Conservation (phyloP, 2,888 invertebrate genomes). For the Polia nebulosa region DNA sequence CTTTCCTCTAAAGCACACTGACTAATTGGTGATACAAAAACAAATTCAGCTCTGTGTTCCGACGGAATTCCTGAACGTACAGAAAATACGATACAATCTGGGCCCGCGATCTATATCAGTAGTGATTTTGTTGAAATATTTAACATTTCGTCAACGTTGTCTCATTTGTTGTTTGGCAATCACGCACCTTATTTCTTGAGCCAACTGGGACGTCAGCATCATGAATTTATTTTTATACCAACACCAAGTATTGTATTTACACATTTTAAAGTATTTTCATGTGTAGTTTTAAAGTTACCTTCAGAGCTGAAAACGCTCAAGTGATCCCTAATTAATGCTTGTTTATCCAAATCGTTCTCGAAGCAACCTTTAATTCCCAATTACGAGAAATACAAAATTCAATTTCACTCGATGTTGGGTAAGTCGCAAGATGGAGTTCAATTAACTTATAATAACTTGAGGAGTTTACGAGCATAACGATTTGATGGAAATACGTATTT, state of each 20-base stretch:
- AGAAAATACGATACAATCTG: constrained; percentile 2
- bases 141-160: constrained; percentile 51
- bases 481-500: constrained; percentile 55
- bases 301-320: constrained; percentile 53
- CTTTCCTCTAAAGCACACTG: constrained; percentile 4
- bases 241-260: constrained; percentile 38
- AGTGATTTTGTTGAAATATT: constrained; percentile 38
- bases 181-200: constrained; percentile 53
- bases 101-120: constrained; percentile 5
- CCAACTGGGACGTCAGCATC: constrained; percentile 64
- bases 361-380: constrained; percentile 64
- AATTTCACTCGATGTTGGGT: constrained; percentile 66
- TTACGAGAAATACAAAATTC: constrained; percentile 68
- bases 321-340: constrained; percentile 60
- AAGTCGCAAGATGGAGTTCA: constrained; percentile 66
- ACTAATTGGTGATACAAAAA: constrained; percentile 6
- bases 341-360: constrained; percentile 58
- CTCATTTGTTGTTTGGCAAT: constrained; percentile 63
- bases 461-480: constrained; percentile 62
- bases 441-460: constrained; percentile 71
- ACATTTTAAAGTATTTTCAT: constrained; percentile 32
- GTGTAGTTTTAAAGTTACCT: constrained; percentile 24
- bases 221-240: constrained; percentile 64
- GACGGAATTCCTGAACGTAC: background rate
- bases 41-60: constrained; percentile 8